Percentiles rank a stretch among this genome's conserved stretches.
Conservation (phyloP, 2,797 vertebrate genomes). For the Acrossocheilus fasciatus region DNA sequence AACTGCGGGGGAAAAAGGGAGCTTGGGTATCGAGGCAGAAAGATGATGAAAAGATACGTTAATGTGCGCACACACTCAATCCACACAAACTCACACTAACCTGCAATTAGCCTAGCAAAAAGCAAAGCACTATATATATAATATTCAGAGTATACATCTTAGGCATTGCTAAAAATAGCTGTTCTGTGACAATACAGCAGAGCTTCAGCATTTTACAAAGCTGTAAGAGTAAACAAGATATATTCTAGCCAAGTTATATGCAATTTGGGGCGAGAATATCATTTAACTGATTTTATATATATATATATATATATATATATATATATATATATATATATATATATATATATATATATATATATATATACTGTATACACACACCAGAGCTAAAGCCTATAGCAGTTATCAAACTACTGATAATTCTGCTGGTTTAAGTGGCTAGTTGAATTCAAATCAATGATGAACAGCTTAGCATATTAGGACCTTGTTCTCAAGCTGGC, state of each 20-base stretch:
- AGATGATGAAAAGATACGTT: neutral
- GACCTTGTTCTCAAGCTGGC: conserved; percentile 1
- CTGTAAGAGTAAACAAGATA: neutral
- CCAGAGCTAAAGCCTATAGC: neutral
- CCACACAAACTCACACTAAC: neutral
- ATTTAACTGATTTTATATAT: neutral
- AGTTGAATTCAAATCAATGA: neutral
- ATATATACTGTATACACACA: neutral
- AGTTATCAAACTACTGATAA: neutral
- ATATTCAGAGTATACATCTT: neutral
- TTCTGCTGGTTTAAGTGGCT: neutral
- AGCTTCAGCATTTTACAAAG: neutral
- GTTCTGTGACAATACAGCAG: neutral
- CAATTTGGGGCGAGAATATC: neutral
- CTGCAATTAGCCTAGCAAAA: conserved; percentile 14
- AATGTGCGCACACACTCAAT: conserved; percentile 5
- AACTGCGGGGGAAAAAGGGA: neutral
- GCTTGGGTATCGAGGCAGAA: neutral
- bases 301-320: no score
- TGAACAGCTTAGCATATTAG: neutral
- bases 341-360: no score
- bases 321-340: no score
- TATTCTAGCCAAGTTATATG: neutral
- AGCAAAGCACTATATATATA: neutral
- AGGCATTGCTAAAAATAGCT: neutral